These are phyloP conservation scores for Agelas oroides DNA, from an alignment of 37 sponge, comb jelly and placozoan genomes.

Conservation along the genomic window DNA sequence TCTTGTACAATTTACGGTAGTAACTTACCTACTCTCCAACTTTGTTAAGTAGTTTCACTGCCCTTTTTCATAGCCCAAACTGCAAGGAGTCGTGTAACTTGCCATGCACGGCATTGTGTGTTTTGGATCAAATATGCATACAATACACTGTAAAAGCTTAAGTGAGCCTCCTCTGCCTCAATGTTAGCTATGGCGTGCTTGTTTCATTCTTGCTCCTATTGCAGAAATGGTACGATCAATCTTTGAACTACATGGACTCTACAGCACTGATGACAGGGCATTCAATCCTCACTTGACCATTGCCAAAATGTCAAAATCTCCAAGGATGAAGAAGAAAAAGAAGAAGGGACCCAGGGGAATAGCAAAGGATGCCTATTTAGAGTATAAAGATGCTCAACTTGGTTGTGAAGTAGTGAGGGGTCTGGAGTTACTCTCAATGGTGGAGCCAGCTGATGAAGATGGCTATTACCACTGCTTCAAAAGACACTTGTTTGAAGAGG, in stretches of 20 bases:
- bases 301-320: constrained; percentile 39
- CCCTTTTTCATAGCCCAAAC: no score
- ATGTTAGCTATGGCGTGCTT: no score
- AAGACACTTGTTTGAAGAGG: background rate
- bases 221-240: constrained; percentile 27
- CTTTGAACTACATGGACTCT: constrained; percentile 27
- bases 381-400: constrained; percentile 5
- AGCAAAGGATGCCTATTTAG: background rate
- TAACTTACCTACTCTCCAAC: no score
- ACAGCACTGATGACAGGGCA: constrained; percentile 6
- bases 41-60: no score
- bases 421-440: constrained; percentile 56
- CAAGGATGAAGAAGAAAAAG: constrained; percentile 2
- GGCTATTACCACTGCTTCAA: constrained; percentile 47
- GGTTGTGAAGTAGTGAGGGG: constrained; percentile 8
- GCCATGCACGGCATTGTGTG: no score
- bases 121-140: no score
- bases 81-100: no score
- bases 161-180: no score
- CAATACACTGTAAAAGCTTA: no score
- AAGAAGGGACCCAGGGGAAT: background rate
- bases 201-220: no score
- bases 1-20: no score
- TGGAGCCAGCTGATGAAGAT: background rate
- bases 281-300: constrained; percentile 70